Evolutionary conservation across 2,113 vertebrate species (phyloP), one percentile per base, ranked within the genome.

Genomic region (Rhabdomys dilectus): DNA sequence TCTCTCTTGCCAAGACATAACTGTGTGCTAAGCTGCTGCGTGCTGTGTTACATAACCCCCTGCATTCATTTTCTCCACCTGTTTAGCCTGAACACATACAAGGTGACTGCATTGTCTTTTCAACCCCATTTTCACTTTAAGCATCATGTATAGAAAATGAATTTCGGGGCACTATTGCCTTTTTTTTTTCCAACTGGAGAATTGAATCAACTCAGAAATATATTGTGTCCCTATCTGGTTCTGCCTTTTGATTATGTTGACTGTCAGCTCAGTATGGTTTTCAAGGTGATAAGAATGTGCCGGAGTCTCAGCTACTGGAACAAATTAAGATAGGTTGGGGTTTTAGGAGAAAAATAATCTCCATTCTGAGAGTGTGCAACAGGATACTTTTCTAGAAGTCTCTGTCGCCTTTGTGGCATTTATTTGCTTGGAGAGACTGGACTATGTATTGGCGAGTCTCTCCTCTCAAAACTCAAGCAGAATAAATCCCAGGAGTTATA

Each of bases 41-140:
- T 90, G 11, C 87, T 58, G 56, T 56, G 42, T 97, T 97, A 89
- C 72, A 87, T 97, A 98, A 97, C 91, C 88, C 75, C 10, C 94
- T 91, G 87, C 70, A 64, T 96, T 91, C 64, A 93, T 96, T 96
- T 96, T 94, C 87, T 95, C 94, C 60, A 88, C 89, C 87, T 78
- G 34, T 94, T 96, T 97, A 93, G 96, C 84, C 53, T 80, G 70
- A 88, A 91, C 70, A 56, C 51, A 12, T 86, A 58, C 94, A 95
- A 96, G 94, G 97, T 98, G 95, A 97, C 87, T 96, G 82, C 87
- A 45, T n/a, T 94, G 91, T 97, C 95, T 94, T 82, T 97, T 81
- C 22, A 68, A 4, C 70, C 81, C 39, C 84, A 80, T 95, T 76
- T 62, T 93, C 39, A 10, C 73, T 80, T 7, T 81, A 96, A 95